Evolutionary conservation across 2,113 vertebrate genomes (phyloP).

Genomic region (human): DNA sequence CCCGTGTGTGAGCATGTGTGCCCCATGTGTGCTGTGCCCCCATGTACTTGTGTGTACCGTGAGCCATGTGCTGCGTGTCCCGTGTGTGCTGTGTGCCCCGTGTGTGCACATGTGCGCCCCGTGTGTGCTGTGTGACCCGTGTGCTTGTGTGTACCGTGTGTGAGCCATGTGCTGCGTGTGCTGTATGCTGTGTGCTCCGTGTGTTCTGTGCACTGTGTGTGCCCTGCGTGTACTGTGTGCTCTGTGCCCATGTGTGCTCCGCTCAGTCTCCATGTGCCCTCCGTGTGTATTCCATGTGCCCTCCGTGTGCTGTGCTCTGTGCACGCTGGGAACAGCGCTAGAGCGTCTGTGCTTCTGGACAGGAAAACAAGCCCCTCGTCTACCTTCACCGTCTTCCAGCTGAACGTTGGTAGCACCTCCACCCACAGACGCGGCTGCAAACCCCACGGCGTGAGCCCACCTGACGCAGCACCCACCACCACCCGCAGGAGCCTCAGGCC

Average conservation of each 20-base stretch:
- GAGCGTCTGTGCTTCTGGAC: not conserved
- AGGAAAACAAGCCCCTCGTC: not conserved
- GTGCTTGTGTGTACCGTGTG: accelerated
- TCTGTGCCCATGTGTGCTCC: too few species aligned
- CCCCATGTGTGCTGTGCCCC: too few species aligned
- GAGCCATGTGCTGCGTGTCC: not conserved
- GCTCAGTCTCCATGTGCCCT: not conserved
- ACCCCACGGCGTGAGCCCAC: accelerated
- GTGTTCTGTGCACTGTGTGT: too few species aligned
- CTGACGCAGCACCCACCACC: accelerated
- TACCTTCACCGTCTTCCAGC: accelerated
- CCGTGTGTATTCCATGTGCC: accelerated
- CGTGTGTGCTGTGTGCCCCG: too few species aligned
- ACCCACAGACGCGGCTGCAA: accelerated
- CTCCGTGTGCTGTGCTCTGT: not conserved
- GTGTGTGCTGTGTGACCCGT: accelerated
- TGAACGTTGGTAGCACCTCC: accelerated
- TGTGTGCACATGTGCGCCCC: accelerated
- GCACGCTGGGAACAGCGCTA: not conserved
- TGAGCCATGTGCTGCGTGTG: not conserved
- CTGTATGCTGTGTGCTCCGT: not conserved
- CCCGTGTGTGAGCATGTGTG: accelerated
- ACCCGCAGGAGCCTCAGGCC: not conserved
- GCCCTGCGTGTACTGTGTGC: too few species aligned
- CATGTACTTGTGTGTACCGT: not conserved